Evolutionary conservation across 2,888 invertebrate genomes (phyloP).

Genomic region (Temnothorax unifasciatus): DNA sequence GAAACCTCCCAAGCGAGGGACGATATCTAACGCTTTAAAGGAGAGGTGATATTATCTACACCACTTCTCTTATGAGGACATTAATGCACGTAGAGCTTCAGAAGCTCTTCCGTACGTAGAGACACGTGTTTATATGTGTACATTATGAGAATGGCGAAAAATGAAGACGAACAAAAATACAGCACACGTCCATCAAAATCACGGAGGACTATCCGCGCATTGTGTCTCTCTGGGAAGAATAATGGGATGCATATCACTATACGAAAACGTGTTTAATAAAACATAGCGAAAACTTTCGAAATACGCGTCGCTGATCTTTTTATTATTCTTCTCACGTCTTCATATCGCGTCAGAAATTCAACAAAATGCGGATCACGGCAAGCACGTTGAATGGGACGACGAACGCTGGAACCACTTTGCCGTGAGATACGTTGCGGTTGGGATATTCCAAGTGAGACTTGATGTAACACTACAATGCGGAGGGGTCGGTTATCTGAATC

Average conservation of each 20-base stretch:
- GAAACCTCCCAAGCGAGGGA: not conserved
- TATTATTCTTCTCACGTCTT: not conserved
- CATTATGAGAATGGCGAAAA: not conserved
- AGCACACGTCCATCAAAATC: not conserved
- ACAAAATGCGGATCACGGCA: not conserved
- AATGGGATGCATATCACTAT: not conserved
- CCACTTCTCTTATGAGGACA: not conserved
- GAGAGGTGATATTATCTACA: constrained; percentile 15
- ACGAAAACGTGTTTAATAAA: not conserved
- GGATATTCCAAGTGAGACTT: not conserved
- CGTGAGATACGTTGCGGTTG: not conserved
- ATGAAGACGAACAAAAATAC: not conserved
- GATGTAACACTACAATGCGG: not conserved
- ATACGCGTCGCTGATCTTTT: not conserved
- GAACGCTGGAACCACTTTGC: not conserved
- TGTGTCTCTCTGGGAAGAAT: no score
- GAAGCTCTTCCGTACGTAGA: not conserved
- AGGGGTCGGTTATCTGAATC: not conserved
- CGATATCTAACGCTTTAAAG: not conserved
- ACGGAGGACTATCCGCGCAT: not conserved
- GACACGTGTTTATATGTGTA: not conserved
- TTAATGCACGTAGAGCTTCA: not conserved
- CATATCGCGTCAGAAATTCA: not conserved
- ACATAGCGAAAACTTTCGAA: not conserved
- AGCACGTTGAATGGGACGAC: not conserved